Evolutionary conservation across 2,888 invertebrate species (phyloP).

Genomic region (Melitaea athalia): DNA sequence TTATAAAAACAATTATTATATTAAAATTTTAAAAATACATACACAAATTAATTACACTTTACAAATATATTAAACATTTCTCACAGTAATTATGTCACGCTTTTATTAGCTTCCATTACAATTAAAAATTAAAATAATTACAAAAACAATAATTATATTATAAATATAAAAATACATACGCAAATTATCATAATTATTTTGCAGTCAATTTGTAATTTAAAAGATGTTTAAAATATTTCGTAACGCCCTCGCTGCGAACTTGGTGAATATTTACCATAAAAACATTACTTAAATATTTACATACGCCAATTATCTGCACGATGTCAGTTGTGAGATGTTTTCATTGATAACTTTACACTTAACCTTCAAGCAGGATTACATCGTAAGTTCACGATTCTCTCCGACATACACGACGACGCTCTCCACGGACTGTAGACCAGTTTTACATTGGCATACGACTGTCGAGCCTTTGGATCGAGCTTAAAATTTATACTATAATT

Average conservation of each 20-base stretch:
- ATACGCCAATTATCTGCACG: background rate
- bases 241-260: conserved; percentile 4
- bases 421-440: background rate
- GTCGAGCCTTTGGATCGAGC: too few species aligned
- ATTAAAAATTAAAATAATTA: background rate
- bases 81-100: background rate
- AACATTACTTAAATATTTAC: conserved; percentile 5
- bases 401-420: too few species aligned
- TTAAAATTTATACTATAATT: too few species aligned
- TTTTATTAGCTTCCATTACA: background rate
- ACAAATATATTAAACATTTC: background rate
- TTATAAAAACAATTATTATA: too few species aligned
- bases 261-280: background rate
- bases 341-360: conserved; percentile 1
- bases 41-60: background rate
- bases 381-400: background rate
- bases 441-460: background rate
- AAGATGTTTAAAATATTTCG: background rate
- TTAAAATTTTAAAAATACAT: too few species aligned
- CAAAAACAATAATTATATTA: too few species aligned
- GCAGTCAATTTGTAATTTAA: background rate
- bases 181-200: background rate
- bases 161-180: background rate
- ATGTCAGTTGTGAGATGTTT: conserved; percentile 3
- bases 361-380: background rate